Conservation (phyloP, 2,113 vertebrate species). For the Epinephelus fuscoguttatus region DNA sequence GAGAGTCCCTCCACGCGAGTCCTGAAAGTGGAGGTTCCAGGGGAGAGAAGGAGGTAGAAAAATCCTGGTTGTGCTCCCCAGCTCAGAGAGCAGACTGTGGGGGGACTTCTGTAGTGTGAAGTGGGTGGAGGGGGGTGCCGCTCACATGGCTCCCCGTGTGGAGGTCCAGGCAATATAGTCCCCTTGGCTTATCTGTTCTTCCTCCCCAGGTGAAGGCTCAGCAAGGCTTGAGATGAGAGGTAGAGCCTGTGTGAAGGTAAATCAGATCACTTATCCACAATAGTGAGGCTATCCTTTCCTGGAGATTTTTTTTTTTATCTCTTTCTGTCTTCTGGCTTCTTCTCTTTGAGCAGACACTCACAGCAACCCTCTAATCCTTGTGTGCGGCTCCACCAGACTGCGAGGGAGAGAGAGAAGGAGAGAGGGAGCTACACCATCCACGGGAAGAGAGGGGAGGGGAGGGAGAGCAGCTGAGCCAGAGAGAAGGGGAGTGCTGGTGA, state of each 20-base stretch:
- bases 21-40: constrained; percentile 65
- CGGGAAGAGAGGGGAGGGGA: constrained; percentile 76
- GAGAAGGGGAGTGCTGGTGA: constrained; percentile 43
- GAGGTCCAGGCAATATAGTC: constrained; percentile 77
- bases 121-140: constrained; percentile 63
- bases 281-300: constrained; percentile 52
- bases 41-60: constrained; percentile 19
- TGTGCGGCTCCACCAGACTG: constrained; percentile 83
- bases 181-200: constrained; percentile 73
- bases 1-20: constrained; percentile 60
- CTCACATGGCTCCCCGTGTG: constrained; percentile 85
- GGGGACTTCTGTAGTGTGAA: constrained; percentile 62
- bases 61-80: constrained; percentile 74
- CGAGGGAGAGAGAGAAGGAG: constrained; percentile 58
- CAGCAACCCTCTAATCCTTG: constrained; percentile 83
- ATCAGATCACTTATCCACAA: constrained; percentile 66
- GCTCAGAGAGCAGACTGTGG: constrained; percentile 51
- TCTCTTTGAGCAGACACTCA: constrained; percentile 78
- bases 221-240: constrained; percentile 25
- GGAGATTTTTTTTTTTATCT: constrained; percentile 35
- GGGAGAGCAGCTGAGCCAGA: constrained; percentile 74
- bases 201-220: constrained; percentile 68
- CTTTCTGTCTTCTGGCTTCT: constrained; percentile 63
- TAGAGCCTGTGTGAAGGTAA: constrained; percentile 38
- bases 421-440: constrained; percentile 74